Base-by-base conservation (phyloP, 2,888 invertebrate genomes). In the Formica aserva region DNA sequence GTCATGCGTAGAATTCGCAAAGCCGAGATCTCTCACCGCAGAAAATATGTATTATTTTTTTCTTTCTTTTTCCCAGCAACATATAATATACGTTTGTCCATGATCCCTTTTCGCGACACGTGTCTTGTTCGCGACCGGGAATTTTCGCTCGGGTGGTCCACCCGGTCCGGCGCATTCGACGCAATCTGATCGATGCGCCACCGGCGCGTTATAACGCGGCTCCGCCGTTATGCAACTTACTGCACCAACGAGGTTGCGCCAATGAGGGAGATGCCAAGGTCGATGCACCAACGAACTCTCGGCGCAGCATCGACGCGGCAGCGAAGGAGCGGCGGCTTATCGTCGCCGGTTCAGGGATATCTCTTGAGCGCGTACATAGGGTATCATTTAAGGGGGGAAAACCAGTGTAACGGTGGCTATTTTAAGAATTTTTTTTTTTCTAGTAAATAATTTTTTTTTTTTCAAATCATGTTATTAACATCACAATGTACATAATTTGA, bases 121-220 rank as follows among this genome's bases (percentile, higher is more conserved):
- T n/a, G n/a, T 9, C n/a, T 3, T 9, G 41, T n/a, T 15, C 75
- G 32, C 15, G n/a, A 18, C 48, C 66, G 22, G 35, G 11, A 32
- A 71, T 60, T 60, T 45, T 71, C 18, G 35, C n/a, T 1, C 71
- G 71, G 32, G 22, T 55, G 78, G 41, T 67, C 41, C 77, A 35
- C 32, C 13, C 41, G 60, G 60, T 4, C 38, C 22, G 57, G 71
- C 72, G 72, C 78, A 72, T 80, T 60, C 78, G 78, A 80, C 78
- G 78, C 78, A 80, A 80, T 62, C 78, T 80, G 78, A 80, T 80
- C 78, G 78, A 80, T 77, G 81, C 82, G 45, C 78, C 63, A 35
- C 38, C 80, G 78, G 55, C 80, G 65, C 66, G 63, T 82, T 82
- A 35, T 35, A 82, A 35, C 75, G 85, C 55, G 72, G 74, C 63